Conservation (phyloP, 2,797 vertebrate genomes). For the Hydrolagus colliei region DNA sequence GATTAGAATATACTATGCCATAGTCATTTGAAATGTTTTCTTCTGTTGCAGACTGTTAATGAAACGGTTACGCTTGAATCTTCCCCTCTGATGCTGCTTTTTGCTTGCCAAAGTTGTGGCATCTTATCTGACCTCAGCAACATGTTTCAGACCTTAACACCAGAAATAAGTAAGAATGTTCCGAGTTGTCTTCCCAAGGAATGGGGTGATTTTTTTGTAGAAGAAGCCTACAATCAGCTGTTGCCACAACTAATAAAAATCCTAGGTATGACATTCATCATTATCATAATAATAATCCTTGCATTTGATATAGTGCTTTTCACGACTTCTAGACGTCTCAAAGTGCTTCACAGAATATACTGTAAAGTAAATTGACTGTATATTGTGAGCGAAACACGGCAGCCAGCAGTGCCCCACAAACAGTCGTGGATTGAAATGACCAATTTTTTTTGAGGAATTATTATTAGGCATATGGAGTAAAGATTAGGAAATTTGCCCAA, state of each 20-base stretch:
- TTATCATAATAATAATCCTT: too few species aligned
- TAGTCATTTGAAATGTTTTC: neutral
- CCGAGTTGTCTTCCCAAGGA: constrained; percentile 71
- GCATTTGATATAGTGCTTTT: too few species aligned
- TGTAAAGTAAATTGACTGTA: too few species aligned
- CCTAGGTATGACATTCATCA: constrained; percentile 56
- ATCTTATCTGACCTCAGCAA: constrained; percentile 67
- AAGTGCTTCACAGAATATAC: too few species aligned
- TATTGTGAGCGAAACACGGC: too few species aligned
- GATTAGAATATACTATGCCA: neutral
- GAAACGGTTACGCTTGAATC: constrained; percentile 67
- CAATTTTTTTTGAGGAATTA: too few species aligned
- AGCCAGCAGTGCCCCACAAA: too few species aligned
- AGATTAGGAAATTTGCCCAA: too few species aligned
- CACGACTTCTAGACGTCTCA: too few species aligned
- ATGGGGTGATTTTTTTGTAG: constrained; percentile 88
- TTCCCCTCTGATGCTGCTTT: constrained; percentile 77
- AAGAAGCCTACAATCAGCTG: constrained; percentile 79
- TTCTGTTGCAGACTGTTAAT: constrained; percentile 59
- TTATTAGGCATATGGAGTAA: too few species aligned
- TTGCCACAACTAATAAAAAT: constrained; percentile 77
- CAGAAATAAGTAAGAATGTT: constrained; percentile 55
- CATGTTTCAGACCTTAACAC: constrained; percentile 66
- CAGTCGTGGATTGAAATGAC: too few species aligned
- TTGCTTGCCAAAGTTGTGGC: constrained; percentile 73